Base-by-base conservation (phyloP, 2,888 invertebrate species). In the Cheilosia grossa region DNA sequence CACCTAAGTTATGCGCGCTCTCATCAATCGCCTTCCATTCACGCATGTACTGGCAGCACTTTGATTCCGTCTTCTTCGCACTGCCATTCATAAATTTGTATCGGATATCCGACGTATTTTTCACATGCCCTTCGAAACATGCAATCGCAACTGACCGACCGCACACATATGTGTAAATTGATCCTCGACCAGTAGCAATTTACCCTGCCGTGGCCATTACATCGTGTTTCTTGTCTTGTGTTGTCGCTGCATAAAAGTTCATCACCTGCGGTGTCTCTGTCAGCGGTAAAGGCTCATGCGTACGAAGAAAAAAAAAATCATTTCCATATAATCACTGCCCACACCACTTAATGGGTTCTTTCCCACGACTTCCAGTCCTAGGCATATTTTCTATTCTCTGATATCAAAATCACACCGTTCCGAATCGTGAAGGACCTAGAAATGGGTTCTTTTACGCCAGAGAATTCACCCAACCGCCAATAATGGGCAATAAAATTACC, bases 371-470 rank as follows among this genome's bases (percentile, higher is more conserved):
- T 56, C 21, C 7, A 56, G 40, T 24, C 30, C 17, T 21, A 51
- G 17, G 21, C 3, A 56, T 37, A 42, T 27, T 63, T 37, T 40
- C 21, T 37, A 66, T 75, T 54, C 47, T 37, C 10, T 19, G 56
- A 63, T 63, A 54, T 37, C 37, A 54, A 80, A 63, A 74, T 79
- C 72, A 53, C 78, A 83, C 80, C 83, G 67, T 51, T 59, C 24
- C n/a, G 24, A 77, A 80, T 74, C 83, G 83, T 85, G 80, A 80
- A 85, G 83, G 83, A 80, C 83, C 75, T 85, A 75, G 80, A 66
- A 85, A 85, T 83, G n/a, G 54, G 24, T 56, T 59, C 27, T 58
- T 74, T 80, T 37, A 70, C 58, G 24, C 33, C 19, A 6, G 37
- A 54, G 44, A 67, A 49, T 21, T 67, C 58, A 66, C 19, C 54